phyloP scores from a whole-genome alignment of 1,140 invertebrate genomes.

The Whitmania pigra region DNA sequence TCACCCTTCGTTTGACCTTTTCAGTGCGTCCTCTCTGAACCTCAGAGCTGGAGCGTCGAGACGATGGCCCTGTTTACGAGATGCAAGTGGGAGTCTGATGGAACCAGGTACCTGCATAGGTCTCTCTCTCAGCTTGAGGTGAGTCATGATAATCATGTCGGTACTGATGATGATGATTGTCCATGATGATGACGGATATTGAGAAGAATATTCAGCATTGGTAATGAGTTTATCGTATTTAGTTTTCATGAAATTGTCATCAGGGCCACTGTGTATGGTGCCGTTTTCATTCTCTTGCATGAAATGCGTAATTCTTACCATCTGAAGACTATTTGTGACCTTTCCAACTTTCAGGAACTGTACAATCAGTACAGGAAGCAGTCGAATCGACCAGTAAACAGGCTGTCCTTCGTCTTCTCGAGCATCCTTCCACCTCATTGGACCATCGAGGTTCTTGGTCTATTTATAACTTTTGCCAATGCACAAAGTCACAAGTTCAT shows the following conservation, averaged over 20 bases:
- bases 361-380: not conserved
- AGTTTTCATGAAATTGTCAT: too few relatives aligned
- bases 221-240: too few relatives aligned
- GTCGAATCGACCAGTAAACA: not conserved
- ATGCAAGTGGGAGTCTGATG: constrained; percentile 58
- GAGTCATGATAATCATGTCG: constrained; percentile 16
- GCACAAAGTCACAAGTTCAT: too few relatives aligned
- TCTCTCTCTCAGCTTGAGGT: constrained; percentile 67
- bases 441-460: not conserved
- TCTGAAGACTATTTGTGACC: not conserved
- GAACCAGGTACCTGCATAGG: constrained; percentile 65
- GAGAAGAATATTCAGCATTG: too few relatives aligned
- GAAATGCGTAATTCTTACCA: too few relatives aligned
- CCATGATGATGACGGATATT: not conserved
- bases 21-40: constrained; percentile 39
- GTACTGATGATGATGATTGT: not conserved
- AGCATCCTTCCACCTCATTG: not conserved
- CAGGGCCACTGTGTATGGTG: too few relatives aligned
- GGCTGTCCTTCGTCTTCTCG: not conserved
- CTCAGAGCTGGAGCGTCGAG: constrained; percentile 51
- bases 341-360: not conserved
- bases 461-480: not conserved
- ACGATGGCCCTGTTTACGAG: constrained; percentile 57
- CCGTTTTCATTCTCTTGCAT: too few relatives aligned
- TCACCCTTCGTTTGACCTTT: not conserved